Conservation (phyloP, 2,888 invertebrate genomes). For the Spialia ferax region DNA sequence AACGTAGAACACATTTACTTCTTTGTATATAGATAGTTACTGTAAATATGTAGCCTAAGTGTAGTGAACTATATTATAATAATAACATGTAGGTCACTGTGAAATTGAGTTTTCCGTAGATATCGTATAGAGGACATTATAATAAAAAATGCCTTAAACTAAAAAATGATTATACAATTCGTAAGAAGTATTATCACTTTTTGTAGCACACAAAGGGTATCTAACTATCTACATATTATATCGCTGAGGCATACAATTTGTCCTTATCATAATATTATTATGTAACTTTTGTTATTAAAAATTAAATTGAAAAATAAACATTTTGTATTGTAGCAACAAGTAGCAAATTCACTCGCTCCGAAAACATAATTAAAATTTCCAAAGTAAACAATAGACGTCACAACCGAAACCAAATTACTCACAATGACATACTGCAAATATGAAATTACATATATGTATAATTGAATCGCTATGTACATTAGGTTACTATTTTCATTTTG, state of each 20-base stretch:
- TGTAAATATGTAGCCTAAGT: too few species aligned
- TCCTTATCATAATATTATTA: not conserved
- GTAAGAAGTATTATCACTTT: not conserved
- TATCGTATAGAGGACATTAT: not conserved
- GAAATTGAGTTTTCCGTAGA: not conserved
- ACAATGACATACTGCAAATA: too few species aligned
- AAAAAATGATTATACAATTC: not conserved
- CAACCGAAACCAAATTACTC: not conserved
- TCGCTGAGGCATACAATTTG: not conserved
- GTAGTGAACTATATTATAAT: too few species aligned
- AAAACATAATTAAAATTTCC: constrained; percentile 4
- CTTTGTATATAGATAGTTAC: too few species aligned
- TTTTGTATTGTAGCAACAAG: not conserved
- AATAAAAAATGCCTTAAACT: not conserved
- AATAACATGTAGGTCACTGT: too few species aligned
- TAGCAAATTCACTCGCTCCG: not conserved
- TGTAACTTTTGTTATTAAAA: not conserved
- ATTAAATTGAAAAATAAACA: not conserved
- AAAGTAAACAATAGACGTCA: constrained; percentile 11
- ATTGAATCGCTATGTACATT: too few species aligned
- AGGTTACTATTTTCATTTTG: too few species aligned
- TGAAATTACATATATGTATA: too few species aligned
- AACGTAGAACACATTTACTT: too few species aligned
- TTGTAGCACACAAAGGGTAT: not conserved
- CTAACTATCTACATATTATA: too few species aligned